Evolutionary conservation across 2,797 vertebrate genomes (phyloP).

Genomic region (Hypotaenidia philippensis): DNA sequence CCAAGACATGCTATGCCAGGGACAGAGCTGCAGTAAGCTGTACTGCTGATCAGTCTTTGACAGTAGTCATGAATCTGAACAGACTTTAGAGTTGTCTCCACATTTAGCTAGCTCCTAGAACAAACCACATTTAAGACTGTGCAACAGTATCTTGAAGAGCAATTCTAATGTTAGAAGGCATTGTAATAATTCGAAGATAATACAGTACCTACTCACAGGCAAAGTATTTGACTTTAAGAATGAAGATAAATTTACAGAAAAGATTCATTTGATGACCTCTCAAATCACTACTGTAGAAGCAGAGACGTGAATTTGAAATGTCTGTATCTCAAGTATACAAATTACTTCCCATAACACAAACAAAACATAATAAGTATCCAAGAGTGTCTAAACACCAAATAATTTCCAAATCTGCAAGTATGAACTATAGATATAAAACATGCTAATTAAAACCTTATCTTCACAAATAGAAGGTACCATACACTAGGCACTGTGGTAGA

Average conservation of each 20-base stretch:
- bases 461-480: background rate
- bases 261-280: background rate
- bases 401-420: background rate
- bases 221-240: background rate
- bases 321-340: background rate
- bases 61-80: background rate
- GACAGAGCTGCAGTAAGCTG: background rate
- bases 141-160: background rate
- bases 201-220: background rate
- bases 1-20: background rate
- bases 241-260: background rate
- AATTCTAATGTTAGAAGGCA: background rate
- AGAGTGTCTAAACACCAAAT: background rate
- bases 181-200: background rate
- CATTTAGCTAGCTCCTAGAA: background rate
- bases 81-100: background rate
- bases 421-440: background rate
- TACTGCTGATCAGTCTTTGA: background rate
- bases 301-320: background rate
- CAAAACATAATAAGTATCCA: background rate
- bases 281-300: background rate
- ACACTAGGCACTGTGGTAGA: background rate
- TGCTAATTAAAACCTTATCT: background rate
- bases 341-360: background rate
- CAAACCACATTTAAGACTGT: background rate